Conservation (phyloP, 1,140 invertebrate species). For the Bombyx mandarina region DNA sequence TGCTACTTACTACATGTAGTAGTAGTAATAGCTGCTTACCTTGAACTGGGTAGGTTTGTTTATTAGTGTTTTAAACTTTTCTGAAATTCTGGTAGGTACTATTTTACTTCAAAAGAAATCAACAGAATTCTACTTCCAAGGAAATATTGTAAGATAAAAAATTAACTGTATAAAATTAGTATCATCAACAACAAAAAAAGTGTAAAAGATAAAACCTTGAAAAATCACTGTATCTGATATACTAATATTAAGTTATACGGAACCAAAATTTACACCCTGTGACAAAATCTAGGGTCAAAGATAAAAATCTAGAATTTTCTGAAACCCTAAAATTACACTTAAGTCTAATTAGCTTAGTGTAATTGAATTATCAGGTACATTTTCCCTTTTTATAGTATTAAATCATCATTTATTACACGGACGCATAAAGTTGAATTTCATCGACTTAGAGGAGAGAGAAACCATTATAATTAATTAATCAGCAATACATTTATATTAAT, state of each 20-base stretch:
- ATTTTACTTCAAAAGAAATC: not conserved
- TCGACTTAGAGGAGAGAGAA: not conserved
- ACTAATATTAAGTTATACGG: slow-evolving; percentile 6
- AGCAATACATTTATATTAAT: not conserved
- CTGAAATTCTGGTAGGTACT: not conserved
- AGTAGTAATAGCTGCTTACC: not conserved
- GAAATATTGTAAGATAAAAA: not conserved
- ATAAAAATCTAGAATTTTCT: slow-evolving; percentile 59
- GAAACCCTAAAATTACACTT: slow-evolving; percentile 53
- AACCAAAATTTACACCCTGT: slow-evolving; percentile 57
- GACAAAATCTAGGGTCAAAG: slow-evolving; percentile 59
- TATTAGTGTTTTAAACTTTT: too few species aligned
- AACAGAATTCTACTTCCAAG: not conserved
- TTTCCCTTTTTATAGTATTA: slow-evolving; percentile 3
- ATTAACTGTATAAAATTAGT: not conserved
- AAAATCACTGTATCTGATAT: not conserved
- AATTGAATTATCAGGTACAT: slow-evolving; percentile 68
- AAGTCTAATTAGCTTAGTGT: slow-evolving; percentile 56
- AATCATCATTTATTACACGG: not conserved
- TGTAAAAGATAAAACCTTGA: not conserved
- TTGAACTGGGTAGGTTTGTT: too few species aligned
- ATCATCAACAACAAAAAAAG: not conserved
- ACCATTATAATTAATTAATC: not conserved
- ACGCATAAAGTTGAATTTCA: not conserved
- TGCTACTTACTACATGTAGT: too few species aligned